phyloP scores from a whole-genome alignment of 2,888 invertebrate species.

The Globia sparganii region DNA sequence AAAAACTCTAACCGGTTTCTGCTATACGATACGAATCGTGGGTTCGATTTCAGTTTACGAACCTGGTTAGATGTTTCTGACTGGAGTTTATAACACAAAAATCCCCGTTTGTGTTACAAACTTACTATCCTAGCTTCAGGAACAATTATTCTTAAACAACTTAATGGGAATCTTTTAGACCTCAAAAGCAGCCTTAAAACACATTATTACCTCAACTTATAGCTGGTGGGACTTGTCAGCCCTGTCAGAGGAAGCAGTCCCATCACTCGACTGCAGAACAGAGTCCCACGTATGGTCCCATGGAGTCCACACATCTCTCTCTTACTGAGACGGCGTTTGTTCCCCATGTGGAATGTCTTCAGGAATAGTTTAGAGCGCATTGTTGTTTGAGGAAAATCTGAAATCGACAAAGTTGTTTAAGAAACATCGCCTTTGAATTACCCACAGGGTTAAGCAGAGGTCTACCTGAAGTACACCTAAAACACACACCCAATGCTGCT shows the following conservation, averaged over 20 bases:
- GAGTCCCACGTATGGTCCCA: constrained; percentile 65
- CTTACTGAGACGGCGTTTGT: constrained; percentile 19
- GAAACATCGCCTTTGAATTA: not conserved
- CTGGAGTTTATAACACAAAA: not conserved
- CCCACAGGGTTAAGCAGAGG: not conserved
- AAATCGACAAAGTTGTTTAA: not conserved
- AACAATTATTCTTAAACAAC: not conserved
- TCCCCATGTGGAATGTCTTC: constrained; percentile 27
- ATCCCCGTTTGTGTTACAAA: too few relatives aligned
- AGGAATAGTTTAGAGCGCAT: constrained; percentile 47
- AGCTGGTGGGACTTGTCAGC: constrained; percentile 61
- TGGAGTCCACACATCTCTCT: constrained; percentile 68
- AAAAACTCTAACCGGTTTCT: too few relatives aligned
- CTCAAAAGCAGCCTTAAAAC: not conserved
- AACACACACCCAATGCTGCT: not conserved
- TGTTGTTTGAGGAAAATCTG: not conserved
- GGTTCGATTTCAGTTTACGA: not conserved
- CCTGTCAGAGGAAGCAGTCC: constrained; percentile 75
- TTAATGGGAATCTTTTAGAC: not conserved
- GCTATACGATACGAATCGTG: not conserved
- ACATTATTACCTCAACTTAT: constrained; percentile 67
- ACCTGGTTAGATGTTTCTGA: not conserved
- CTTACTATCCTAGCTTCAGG: not conserved
- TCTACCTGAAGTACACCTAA: not conserved
- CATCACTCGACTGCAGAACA: constrained; percentile 71